phyloP scores from a whole-genome alignment of 2,797 vertebrate species.

The Gymnodraco acuticeps region DNA sequence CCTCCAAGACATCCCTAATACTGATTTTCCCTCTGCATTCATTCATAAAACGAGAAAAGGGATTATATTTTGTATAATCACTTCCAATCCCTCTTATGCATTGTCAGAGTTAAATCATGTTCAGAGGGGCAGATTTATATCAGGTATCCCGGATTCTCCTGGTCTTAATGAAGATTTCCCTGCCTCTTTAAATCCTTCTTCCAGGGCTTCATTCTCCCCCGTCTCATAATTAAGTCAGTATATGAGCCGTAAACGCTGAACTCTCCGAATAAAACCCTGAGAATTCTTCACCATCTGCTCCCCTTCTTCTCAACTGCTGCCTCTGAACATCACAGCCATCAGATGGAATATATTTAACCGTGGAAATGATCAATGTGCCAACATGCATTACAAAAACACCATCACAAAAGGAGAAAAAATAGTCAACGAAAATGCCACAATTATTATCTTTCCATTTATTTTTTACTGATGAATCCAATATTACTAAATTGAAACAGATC shows the following conservation, averaged over 20 bases:
- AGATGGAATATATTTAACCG: constrained; percentile 27
- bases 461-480: neutral
- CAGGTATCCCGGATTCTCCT: constrained; percentile 44
- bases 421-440: neutral
- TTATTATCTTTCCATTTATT: neutral
- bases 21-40: constrained; percentile 10
- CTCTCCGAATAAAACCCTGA: constrained; percentile 76
- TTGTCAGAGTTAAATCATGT: constrained; percentile 47
- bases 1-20: constrained; percentile 24
- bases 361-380: constrained; percentile 11
- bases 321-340: constrained; percentile 38
- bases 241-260: constrained; percentile 83
- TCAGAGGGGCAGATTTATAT: constrained; percentile 45
- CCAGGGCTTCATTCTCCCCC: constrained; percentile 60
- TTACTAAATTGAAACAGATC: neutral
- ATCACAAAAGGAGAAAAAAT: neutral
- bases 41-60: constrained; percentile 29
- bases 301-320: constrained; percentile 29
- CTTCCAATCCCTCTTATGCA: constrained; percentile 19
- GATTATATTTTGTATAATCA: constrained; percentile 51
- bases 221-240: constrained; percentile 82
- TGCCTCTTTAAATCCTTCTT: constrained; percentile 72
- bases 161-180: constrained; percentile 66
- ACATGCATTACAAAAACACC: constrained; percentile 2
- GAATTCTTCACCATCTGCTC: constrained; percentile 77